Evolutionary conservation across 2,888 invertebrate genomes (phyloP).

Genomic region (Eudasyphora cyanicolor): DNA sequence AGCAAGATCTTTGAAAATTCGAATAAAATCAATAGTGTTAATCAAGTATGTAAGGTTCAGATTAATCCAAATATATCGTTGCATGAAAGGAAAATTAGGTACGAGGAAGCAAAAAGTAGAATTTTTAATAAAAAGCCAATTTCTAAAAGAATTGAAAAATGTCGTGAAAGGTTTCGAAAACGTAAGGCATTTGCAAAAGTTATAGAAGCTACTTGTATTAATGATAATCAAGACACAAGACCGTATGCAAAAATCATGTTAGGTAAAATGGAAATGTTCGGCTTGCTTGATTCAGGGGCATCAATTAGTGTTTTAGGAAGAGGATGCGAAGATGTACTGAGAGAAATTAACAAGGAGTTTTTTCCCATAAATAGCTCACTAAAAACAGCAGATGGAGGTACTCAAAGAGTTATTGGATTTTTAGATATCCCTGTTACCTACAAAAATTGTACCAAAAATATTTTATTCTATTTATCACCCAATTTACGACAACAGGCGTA

Average conservation of each 20-base stretch:
- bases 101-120: background rate
- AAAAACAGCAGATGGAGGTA: conserved; percentile 32
- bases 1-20: too few relatives aligned
- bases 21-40: too few relatives aligned
- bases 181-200: too few relatives aligned
- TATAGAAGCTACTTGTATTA: background rate
- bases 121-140: too few relatives aligned
- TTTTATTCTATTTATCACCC: conserved; percentile 32
- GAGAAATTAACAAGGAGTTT: background rate
- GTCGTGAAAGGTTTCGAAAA: background rate
- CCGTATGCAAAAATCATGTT: background rate
- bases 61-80: background rate
- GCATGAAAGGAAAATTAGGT: conserved; percentile 14
- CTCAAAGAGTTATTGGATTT: conserved; percentile 14
- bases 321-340: background rate
- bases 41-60: too few relatives aligned
- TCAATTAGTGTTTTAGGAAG: conserved; percentile 36
- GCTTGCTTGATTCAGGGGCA: conserved; percentile 16
- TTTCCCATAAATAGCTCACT: background rate
- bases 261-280: background rate
- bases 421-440: background rate
- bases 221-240: background rate
- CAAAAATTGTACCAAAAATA: background rate
- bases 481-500: background rate
- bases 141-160: background rate